Percentiles rank a stretch among this genome's conserved stretches.
phyloP scores from a whole-genome alignment of 1,140 invertebrate genomes.

The Drosophila ficusphila region DNA sequence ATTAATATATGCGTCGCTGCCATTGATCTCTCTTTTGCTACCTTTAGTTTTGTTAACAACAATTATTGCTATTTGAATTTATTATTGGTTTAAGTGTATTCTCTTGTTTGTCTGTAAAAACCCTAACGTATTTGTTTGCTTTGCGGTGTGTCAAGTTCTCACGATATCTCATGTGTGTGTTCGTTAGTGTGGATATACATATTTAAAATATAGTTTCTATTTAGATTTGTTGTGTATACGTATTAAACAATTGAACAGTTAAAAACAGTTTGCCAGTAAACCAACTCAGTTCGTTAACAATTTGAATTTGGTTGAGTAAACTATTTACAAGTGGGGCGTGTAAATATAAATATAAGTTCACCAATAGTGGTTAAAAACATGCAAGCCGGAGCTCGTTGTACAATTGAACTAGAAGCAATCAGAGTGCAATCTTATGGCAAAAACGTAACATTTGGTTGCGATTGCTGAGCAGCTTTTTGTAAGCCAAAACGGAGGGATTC shows the following conservation, averaged over 20 bases:
- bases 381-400: constrained; percentile 38
- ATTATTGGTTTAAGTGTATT: constrained; percentile 68
- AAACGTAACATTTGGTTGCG: constrained; percentile 43
- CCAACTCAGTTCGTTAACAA: constrained; percentile 40
- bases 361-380: constrained; percentile 33
- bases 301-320: constrained; percentile 40
- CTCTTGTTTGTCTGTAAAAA: constrained; percentile 47
- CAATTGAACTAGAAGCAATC: constrained; percentile 46
- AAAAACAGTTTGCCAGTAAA: constrained; percentile 46
- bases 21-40: constrained; percentile 23
- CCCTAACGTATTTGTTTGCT: constrained; percentile 49
- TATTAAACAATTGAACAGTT: constrained; percentile 61
- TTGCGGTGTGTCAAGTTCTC: constrained; percentile 66
- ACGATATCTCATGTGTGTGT: constrained; percentile 36
- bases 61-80: constrained; percentile 77
- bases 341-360: constrained; percentile 33
- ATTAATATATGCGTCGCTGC: constrained; percentile 43
- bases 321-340: constrained; percentile 33
- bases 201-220: constrained; percentile 63
- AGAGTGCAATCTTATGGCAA: constrained; percentile 46
- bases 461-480: constrained; percentile 20
- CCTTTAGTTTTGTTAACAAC: constrained; percentile 64
- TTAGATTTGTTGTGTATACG: constrained; percentile 39
- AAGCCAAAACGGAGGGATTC: constrained; percentile 13
- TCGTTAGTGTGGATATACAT: constrained; percentile 33